A percentile compares a stretch with the other conserved stretches of the same genome.
These are phyloP conservation scores for Diplazon laetatorius DNA, from an alignment of 2,888 invertebrate genomes.

Conservation along the genomic window DNA sequence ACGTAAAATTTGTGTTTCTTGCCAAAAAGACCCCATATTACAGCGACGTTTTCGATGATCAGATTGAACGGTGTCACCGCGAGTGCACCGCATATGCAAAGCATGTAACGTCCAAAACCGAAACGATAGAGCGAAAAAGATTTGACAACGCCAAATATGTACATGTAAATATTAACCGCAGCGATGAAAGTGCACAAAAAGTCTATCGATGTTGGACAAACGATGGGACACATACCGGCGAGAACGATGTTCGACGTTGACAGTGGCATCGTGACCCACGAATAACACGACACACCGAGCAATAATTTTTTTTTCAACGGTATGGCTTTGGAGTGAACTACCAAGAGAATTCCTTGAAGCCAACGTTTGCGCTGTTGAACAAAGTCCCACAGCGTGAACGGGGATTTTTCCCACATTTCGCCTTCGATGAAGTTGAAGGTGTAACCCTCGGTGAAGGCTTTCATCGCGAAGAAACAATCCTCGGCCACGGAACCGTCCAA, in stretches of 20 bases:
- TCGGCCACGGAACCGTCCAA: conserved; percentile 98
- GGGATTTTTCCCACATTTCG: conserved; percentile 99
- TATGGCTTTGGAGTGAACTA: conserved; percentile 93
- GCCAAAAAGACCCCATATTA: conserved; percentile 96
- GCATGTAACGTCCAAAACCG: conserved; percentile 89
- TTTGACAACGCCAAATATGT: conserved; percentile 98
- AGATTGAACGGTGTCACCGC: conserved; percentile 97
- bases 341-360: conserved; percentile 95
- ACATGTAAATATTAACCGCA: conserved; percentile 98
- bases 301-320: conserved; percentile 91
- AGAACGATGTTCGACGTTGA: conserved; percentile 95
- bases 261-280: conserved; percentile 97
- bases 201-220: conserved; percentile 92
- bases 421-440: conserved; percentile 98
- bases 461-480: conserved; percentile 98
- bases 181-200: conserved; percentile 95
- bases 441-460: conserved; percentile 94
- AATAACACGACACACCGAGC: conserved; percentile 94
- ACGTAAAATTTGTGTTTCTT: conserved; percentile 99
- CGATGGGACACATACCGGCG: conserved; percentile 93
- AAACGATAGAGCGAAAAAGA: conserved; percentile 95
- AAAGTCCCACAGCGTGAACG: conserved; percentile 97
- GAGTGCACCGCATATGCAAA: conserved; percentile 93
- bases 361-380: conserved; percentile 98
- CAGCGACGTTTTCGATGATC: conserved; percentile 96